phyloP scores from a whole-genome alignment of 2,888 invertebrate genomes.

The Fragum whitleyi region DNA sequence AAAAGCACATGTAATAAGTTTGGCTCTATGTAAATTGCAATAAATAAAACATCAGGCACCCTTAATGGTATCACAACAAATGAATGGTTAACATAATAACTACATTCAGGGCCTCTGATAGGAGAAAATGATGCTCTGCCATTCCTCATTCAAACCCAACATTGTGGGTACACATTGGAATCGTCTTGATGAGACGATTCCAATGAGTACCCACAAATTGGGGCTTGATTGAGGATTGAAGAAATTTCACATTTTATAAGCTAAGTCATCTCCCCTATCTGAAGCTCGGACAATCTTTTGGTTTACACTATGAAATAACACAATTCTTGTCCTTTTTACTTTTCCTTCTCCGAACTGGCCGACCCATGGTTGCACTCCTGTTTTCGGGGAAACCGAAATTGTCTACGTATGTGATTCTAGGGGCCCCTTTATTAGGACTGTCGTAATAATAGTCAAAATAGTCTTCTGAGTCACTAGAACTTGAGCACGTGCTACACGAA shows the following conservation, averaged over 20 bases:
- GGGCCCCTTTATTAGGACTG: slow-evolving; percentile 91
- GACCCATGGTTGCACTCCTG: slow-evolving; percentile 63
- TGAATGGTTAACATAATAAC: background rate
- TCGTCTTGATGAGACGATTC: too few relatives aligned
- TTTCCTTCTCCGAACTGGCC: slow-evolving; percentile 59
- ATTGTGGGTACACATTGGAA: too few relatives aligned
- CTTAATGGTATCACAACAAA: background rate
- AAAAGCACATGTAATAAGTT: too few relatives aligned
- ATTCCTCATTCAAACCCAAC: too few relatives aligned
- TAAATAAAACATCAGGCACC: background rate
- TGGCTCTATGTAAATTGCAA: background rate
- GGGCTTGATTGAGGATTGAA: too few relatives aligned
- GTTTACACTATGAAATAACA: slow-evolving; percentile 70
- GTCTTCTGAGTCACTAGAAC: slow-evolving; percentile 91
- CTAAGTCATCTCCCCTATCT: too few relatives aligned
- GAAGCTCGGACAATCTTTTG: background rate
- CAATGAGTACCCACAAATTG: too few relatives aligned
- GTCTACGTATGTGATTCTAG: slow-evolving; percentile 96
- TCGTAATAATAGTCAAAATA: slow-evolving; percentile 92
- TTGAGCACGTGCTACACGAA: slow-evolving; percentile 94
- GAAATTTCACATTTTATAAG: too few relatives aligned
- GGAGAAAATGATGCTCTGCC: too few relatives aligned
- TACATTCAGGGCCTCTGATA: too few relatives aligned
- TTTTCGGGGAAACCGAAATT: slow-evolving; percentile 87
- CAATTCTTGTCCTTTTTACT: slow-evolving; percentile 78